These are phyloP conservation scores for Alca torda DNA, from an alignment of 2,797 vertebrate species.

Conservation along the genomic window DNA sequence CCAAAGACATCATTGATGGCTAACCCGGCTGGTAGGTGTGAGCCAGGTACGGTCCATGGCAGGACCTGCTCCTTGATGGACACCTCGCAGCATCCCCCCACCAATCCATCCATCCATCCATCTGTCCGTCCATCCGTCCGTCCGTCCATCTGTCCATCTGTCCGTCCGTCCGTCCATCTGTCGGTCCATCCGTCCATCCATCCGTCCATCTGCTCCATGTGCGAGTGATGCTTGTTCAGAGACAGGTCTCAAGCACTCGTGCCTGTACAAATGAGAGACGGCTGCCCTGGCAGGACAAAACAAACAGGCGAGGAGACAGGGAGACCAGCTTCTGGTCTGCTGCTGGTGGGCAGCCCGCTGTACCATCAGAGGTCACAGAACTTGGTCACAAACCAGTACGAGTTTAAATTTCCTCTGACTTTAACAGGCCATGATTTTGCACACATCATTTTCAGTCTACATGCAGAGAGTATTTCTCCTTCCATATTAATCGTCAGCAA, in stretches of 20 bases:
- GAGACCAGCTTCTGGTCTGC: not conserved
- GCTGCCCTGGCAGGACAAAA: not conserved
- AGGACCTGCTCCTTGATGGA: not conserved
- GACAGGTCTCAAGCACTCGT: rapidly evolving
- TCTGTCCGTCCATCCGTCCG: too few species aligned
- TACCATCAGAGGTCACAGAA: not conserved
- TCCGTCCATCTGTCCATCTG: too few species aligned
- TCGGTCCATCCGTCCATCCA: not conserved
- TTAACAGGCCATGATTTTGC: not conserved
- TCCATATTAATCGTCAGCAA: not conserved
- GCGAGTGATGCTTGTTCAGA: not conserved
- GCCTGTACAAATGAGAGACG: too few species aligned
- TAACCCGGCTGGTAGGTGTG: rapidly evolving
- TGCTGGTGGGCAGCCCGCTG: not conserved
- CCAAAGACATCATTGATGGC: rapidly evolving
- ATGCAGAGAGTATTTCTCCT: not conserved
- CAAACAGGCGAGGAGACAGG: not conserved
- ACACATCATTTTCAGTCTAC: not conserved
- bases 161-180: not conserved
- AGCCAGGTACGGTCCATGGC: rapidly evolving
- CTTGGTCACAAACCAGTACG: not conserved
- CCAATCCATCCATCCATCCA: not conserved
- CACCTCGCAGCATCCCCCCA: not conserved
- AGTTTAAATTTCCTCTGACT: not conserved
- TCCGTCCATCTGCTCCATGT: rapidly evolving